A percentile compares a stretch with the other conserved stretches of the same genome.
Evolutionary conservation across 1,140 invertebrate species (phyloP).

Genomic region (Aphaenogaster rudis): DNA sequence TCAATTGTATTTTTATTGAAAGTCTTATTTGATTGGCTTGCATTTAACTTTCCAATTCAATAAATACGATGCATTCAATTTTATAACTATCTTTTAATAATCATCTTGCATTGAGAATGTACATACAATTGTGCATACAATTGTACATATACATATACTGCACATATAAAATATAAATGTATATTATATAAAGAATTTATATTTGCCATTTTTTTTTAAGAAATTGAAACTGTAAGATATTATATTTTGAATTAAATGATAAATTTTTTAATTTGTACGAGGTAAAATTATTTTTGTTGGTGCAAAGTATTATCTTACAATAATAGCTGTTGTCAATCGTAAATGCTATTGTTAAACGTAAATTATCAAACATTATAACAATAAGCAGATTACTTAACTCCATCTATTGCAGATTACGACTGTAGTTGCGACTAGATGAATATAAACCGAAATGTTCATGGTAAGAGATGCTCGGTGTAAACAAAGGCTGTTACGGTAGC

Average conservation of each 20-base stretch:
- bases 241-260: not conserved
- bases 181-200: constrained; percentile 1
- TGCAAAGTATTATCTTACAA: not conserved
- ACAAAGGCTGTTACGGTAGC: not conserved
- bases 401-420: not conserved
- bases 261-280: not conserved
- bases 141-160: not conserved
- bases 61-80: not conserved
- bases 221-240: no score
- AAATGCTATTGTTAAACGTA: not conserved
- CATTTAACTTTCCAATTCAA: not conserved
- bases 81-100: no score
- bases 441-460: not conserved
- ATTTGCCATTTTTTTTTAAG: not conserved
- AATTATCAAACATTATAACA: not conserved
- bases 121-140: not conserved
- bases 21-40: not conserved
- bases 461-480: not conserved
- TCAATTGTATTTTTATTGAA: constrained; percentile 1
- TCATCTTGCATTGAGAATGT: no score
- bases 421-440: not conserved
- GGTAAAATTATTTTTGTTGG: not conserved
- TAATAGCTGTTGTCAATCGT: not conserved
- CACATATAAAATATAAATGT: not conserved
- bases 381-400: constrained; percentile 6